phyloP scores from a whole-genome alignment of 2,113 vertebrate genomes.

The Paraplagusia blochii region DNA sequence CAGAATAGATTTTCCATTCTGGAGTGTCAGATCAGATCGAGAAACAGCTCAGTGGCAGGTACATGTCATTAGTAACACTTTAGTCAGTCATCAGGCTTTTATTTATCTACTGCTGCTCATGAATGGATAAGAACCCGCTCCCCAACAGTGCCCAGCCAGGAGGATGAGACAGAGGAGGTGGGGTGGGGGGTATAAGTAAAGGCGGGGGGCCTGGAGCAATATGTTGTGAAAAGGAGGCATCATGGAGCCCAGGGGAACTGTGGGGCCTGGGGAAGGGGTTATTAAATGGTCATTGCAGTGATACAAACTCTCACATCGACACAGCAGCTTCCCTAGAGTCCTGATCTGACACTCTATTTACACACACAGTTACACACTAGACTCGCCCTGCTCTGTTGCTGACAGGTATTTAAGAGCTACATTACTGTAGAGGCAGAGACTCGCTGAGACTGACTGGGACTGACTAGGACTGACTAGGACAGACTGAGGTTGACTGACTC shows the following conservation, averaged over 20 bases:
- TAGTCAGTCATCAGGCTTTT: constrained; percentile 97
- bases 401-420: constrained; percentile 77
- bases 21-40: constrained; percentile 98
- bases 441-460: too few relatives aligned
- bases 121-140: constrained; percentile 93
- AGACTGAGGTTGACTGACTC: too few relatives aligned
- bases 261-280: constrained; percentile 70
- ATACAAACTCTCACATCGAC: constrained; percentile 38
- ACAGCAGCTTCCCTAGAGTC: constrained; percentile 68
- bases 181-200: neutral
- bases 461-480: too few relatives aligned
- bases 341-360: constrained; percentile 77
- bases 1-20: constrained; percentile 87
- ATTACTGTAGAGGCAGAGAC: constrained; percentile 72
- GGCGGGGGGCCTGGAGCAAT: constrained; percentile 34
- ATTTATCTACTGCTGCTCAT: constrained; percentile 91
- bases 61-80: constrained; percentile 99
- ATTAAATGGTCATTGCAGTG: constrained; percentile 73
- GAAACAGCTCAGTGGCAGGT: constrained; percentile 97
- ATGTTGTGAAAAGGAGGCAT: constrained; percentile 37
- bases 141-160: constrained; percentile 71
- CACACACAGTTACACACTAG: constrained; percentile 74
- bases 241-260: constrained; percentile 65
- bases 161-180: constrained; percentile 70
- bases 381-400: constrained; percentile 71